phyloP scores from a whole-genome alignment of 2,888 invertebrate species.

The Drosophila recens region DNA sequence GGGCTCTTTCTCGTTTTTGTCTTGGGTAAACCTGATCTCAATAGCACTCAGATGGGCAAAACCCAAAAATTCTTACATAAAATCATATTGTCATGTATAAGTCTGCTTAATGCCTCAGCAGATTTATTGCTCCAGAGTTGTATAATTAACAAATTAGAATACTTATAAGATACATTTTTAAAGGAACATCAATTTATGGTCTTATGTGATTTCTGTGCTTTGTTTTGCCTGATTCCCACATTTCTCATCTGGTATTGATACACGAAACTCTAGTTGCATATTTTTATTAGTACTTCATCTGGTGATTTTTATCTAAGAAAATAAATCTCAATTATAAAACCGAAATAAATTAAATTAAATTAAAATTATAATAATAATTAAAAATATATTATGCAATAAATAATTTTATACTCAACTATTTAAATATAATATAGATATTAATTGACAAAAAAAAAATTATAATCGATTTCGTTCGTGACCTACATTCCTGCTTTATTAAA shows the following conservation, averaged over 20 bases:
- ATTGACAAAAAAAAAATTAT: no score
- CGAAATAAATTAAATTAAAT: no score
- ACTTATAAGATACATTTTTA: not conserved
- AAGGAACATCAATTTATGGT: not conserved
- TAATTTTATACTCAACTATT: no score
- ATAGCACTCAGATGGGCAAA: slow-evolving; percentile 35
- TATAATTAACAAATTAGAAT: slow-evolving; percentile 25
- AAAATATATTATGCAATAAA: no score
- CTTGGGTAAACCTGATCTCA: slow-evolving; percentile 50
- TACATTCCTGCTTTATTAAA: no score
- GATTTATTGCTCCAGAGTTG: slow-evolving; percentile 34
- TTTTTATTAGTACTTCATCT: slow-evolving; percentile 30
- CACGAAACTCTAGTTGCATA: slow-evolving; percentile 25
- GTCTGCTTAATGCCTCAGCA: not conserved
- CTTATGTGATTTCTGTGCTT: not conserved
- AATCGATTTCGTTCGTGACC: no score
- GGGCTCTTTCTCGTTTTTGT: slow-evolving; percentile 23
- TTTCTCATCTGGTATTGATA: slow-evolving; percentile 19
- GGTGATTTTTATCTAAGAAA: not conserved
- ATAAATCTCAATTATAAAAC: not conserved
- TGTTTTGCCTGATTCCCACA: slow-evolving; percentile 21
- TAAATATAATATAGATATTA: no score
- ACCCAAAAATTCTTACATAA: slow-evolving; percentile 30
- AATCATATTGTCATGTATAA: slow-evolving; percentile 16
- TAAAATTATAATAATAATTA: no score